Evolutionary conservation across 1,140 invertebrate genomes (phyloP), one percentile per base, ranked within the genome.

Genomic region (Tetranychus cinnabarinus): DNA sequence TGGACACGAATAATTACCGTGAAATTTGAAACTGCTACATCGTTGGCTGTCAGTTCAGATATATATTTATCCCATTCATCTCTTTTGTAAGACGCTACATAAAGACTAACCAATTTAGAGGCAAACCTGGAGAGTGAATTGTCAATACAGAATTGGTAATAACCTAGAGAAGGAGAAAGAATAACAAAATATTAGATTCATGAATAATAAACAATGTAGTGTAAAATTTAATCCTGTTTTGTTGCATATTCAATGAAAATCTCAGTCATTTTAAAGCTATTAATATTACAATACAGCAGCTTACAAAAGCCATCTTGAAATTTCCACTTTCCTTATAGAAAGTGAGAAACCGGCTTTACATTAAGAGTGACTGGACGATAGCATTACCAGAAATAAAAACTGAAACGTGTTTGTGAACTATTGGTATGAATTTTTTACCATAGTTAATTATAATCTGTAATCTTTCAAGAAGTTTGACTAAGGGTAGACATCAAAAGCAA

Each of bases 101-200:
- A 95, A 34, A 96, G 75, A 72, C 92, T 92, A 15, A 96, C 85
- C 62, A 95, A 72, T 75, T 95, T 95, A 12, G 81, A 82, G 37
- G 88, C 84, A 75, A 91, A 93, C 69, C 85, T 77, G 7, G 88
- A 91, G 68, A 91, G 89, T 67, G 90, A 86, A 75, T 96, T 96
- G 71, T 95, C 88, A 60, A 96, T 82, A 72, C 91, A 96, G 33
- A 95, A 81, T n/a, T 82, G 82, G 69, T 92, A 95, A 69, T 69
- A 67, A 6, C 73, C 74, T 74, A 33, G 10, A 64, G 2, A 64
- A 65, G 45, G 68, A 58, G 39, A 58, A 62, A 61, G 23, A 52
- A 1, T 31, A 31, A 6, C 8, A n/a, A 23, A 23, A n/a, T 6
- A 52, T 52, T 23, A 6, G 5, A 6, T 42, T 42, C 39, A 6